These are phyloP conservation scores for Didymodactylos carnosus DNA, from an alignment of 2,888 invertebrate genomes.

Conservation along the genomic window DNA sequence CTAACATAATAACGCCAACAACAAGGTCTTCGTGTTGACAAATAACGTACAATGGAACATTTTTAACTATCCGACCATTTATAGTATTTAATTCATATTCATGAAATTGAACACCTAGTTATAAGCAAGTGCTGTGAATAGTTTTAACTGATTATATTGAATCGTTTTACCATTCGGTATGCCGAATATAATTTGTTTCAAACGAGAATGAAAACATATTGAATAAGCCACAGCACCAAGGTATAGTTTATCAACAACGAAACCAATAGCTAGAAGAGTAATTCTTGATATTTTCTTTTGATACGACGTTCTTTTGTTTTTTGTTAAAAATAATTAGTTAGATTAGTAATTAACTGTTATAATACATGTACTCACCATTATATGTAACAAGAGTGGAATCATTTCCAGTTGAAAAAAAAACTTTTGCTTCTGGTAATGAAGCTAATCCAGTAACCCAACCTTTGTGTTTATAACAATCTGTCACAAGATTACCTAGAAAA, in stretches of 20 bases:
- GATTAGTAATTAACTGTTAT: not conserved
- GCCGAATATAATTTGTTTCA: not conserved
- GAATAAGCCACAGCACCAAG: not conserved
- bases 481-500: not conserved
- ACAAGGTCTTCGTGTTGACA: constrained; percentile 31
- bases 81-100: constrained; percentile 21
- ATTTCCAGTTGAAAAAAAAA: not conserved
- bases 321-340: not conserved
- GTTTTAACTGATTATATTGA: not conserved
- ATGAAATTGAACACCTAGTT: constrained; percentile 11
- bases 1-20: constrained; percentile 26
- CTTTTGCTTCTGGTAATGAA: not conserved
- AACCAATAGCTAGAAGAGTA: no score
- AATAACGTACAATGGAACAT: constrained; percentile 21
- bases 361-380: not conserved
- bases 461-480: not conserved
- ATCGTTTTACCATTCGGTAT: not conserved
- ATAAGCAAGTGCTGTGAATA: no score
- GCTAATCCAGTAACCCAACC: not conserved
- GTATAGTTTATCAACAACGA: not conserved
- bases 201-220: not conserved
- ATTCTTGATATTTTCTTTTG: no score
- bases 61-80: constrained; percentile 27
- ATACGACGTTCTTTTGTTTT: no score
- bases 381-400: not conserved